Percentiles rank a stretch among this genome's conserved stretches.
Evolutionary conservation across 2,797 vertebrate species (phyloP).

Genomic region (Anguilla marmorata): DNA sequence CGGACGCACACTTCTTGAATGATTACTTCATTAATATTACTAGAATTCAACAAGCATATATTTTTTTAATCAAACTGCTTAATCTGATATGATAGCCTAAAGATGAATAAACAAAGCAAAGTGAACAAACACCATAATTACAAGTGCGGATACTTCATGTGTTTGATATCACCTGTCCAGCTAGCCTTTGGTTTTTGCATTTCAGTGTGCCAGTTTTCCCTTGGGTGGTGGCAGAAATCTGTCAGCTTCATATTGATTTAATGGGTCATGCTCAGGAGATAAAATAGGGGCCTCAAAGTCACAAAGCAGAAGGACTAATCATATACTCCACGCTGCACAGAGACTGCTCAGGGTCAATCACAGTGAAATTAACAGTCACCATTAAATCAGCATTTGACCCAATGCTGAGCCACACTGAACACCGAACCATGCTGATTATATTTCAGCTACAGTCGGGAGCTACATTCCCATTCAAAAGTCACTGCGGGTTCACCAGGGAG

Average conservation of each 20-base stretch:
- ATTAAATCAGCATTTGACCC: neutral
- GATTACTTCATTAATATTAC: neutral
- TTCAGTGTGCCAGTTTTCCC: conserved; percentile 24
- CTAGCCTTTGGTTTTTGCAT: neutral
- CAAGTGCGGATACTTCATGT: conserved; percentile 8
- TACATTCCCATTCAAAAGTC: neutral
- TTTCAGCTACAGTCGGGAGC: neutral
- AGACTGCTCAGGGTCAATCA: neutral
- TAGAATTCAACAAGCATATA: neutral
- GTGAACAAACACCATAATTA: conserved; percentile 7
- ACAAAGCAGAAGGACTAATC: conserved; percentile 11
- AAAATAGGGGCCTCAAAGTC: conserved; percentile 13
- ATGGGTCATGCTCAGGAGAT: conserved; percentile 16
- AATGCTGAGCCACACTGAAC: neutral
- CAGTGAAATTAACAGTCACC: neutral
- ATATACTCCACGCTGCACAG: neutral
- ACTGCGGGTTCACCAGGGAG: neutral
- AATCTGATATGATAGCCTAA: neutral
- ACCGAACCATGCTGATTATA: neutral
- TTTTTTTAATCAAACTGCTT: neutral
- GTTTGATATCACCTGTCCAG: conserved; percentile 28
- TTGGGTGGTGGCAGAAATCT: neutral
- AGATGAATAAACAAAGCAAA: conserved; percentile 3
- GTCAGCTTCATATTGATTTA: neutral
- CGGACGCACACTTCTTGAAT: neutral